Conservation (phyloP, 2,113 vertebrate species). For the Anguilla japonica region DNA sequence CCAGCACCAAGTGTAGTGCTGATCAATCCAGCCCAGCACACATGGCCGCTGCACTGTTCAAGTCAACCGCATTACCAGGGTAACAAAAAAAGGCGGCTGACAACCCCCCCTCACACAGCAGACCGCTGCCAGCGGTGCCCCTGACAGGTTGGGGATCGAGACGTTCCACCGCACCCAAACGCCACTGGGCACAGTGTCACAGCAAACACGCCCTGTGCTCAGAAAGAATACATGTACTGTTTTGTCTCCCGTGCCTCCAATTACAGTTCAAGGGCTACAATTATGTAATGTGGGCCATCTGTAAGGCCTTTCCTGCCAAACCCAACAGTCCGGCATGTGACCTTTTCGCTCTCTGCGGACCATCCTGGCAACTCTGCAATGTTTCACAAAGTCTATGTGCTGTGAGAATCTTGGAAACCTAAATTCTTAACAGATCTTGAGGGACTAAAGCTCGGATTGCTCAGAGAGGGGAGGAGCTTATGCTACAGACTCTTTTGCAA, state of each 20-base stretch:
- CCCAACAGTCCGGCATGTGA: neutral
- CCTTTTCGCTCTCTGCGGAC: neutral
- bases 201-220: conserved; percentile 3
- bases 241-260: neutral
- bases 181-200: neutral
- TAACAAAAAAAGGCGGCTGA: neutral
- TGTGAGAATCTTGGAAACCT: neutral
- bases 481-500: neutral
- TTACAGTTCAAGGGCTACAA: conserved; percentile 11
- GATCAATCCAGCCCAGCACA: too few relatives aligned
- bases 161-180: conserved; percentile 7
- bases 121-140: neutral
- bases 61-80: neutral
- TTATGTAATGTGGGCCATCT: conserved; percentile 25
- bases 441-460: neutral
- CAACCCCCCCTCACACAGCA: neutral
- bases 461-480: neutral
- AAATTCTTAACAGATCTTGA: conserved; percentile 11
- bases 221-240: conserved; percentile 1
- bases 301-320: conserved; percentile 8
- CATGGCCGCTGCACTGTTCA: neutral
- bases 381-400: neutral
- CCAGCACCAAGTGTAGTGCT: neutral
- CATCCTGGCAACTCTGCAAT: neutral
- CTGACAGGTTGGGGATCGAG: neutral